A percentile compares a stretch with the other conserved stretches of the same genome.
Evolutionary conservation across 2,888 invertebrate species (phyloP).

Genomic region (Sialis lutaria): DNA sequence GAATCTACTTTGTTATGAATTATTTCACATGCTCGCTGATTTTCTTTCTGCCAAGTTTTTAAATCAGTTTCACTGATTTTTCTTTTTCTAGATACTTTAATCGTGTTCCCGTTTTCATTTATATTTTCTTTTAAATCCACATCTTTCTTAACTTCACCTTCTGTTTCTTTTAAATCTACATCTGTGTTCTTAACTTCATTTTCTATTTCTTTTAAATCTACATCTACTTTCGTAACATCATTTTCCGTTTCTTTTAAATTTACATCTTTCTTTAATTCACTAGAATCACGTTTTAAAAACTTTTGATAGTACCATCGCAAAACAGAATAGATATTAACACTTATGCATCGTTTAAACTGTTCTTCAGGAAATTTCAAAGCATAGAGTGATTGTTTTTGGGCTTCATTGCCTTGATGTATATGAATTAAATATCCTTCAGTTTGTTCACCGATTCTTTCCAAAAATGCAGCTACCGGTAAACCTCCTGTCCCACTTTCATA

Average conservation of each 20-base stretch:
- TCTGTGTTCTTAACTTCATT: constrained; percentile 2
- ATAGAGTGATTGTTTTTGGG: constrained; percentile 58
- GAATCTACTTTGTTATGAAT: constrained; percentile 52
- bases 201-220: not conserved
- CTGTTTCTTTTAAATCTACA: not conserved
- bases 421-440: constrained; percentile 51
- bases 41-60: constrained; percentile 52
- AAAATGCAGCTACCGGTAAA: constrained; percentile 61
- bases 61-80: constrained; percentile 18
- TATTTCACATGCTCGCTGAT: constrained; percentile 43
- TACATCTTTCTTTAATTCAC: not conserved
- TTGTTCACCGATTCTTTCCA: constrained; percentile 54
- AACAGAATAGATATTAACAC: constrained; percentile 61
- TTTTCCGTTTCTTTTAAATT: not conserved
- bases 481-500: constrained; percentile 85
- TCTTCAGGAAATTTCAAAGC: constrained; percentile 65
- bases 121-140: constrained; percentile 4
- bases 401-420: constrained; percentile 65
- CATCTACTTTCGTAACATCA: constrained; percentile 1
- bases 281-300: not conserved
- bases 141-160: constrained; percentile 5
- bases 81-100: constrained; percentile 5
- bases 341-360: constrained; percentile 49
- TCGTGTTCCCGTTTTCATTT: constrained; percentile 5
- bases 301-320: constrained; percentile 48